Base-by-base conservation (phyloP, 2,888 invertebrate genomes). In the Cosmorhoe ocellata region DNA sequence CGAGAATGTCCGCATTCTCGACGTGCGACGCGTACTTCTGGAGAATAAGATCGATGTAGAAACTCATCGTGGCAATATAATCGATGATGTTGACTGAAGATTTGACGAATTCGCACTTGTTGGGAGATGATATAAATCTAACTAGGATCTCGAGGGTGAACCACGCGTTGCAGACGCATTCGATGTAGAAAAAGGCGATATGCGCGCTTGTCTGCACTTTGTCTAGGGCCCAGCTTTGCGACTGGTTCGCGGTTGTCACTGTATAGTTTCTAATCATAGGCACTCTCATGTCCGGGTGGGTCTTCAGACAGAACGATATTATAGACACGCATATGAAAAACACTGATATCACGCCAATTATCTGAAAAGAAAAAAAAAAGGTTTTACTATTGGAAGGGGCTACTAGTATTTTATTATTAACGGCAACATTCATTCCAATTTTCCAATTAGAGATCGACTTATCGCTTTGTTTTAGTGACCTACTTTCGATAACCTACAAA, bases 301-400 rank as follows among this genome's bases (percentile, higher is more conserved):
- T 99, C 92, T 99, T 99, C 81, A 99, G 93, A 92, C 99, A 99
- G 92, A 99, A 99, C 69, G 99, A 98, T 85, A 99, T 92, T 84
- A 99, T 99, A 66, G 99, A 99, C 66, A 99, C 96, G 91, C 99
- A 98, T 87, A 99, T 99, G 94, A 99, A 99, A 93, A 99, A 99
- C 77, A 99, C 98, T 65, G 99, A 99, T 82, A 99, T 94, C 64
- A 99, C 96, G 69, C 99, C 99, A 82, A 99, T 97, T 74, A 98
- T 96, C 99, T 99, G 95, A 32, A 93, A 93, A 70, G 59, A 73
- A 24, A 76, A 70, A 54, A 38, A 37, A 44, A 18, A 10, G n/a
- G n/a, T 7, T 12, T n/a, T 10, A 34, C 9, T 14, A 7, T 18
- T 18, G 18, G 18, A 4, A 33, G 18, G n/a, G 4, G 18, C 6